Conservation (phyloP, 1,140 invertebrate species). For the Nomia melanderi region DNA sequence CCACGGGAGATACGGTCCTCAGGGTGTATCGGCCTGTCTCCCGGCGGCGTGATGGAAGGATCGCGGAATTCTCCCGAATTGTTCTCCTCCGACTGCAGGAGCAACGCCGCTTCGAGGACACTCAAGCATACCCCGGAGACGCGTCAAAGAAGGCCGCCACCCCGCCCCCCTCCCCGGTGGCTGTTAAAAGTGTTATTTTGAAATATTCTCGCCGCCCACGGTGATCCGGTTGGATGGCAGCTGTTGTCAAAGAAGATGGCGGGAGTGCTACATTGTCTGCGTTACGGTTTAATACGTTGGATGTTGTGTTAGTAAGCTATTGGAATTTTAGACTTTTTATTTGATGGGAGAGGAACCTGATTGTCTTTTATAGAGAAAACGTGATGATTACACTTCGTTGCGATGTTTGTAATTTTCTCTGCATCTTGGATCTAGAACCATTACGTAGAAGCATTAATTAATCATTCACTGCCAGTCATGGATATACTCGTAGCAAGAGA, state of each 20-base stretch:
- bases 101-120: background rate
- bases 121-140: background rate
- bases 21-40: conserved; percentile 5
- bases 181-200: background rate
- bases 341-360: no score
- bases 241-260: background rate
- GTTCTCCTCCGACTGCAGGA: conserved; percentile 1
- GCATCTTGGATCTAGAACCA: no score
- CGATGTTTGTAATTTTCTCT: no score
- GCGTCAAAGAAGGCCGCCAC: no score
- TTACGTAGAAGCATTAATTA: no score
- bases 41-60: background rate
- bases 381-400: no score
- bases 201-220: background rate
- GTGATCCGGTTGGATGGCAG: no score
- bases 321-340: no score
- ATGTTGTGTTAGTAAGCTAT: no score
- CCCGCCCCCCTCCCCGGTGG: background rate
- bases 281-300: background rate
- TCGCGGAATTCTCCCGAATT: conserved; percentile 21
- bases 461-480: no score
- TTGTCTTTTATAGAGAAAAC: no score
- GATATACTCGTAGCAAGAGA: no score
- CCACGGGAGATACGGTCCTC: background rate
- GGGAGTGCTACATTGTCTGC: background rate